Base-by-base conservation (phyloP, 2,113 vertebrate genomes). In the Syrmaticus mikado region DNA sequence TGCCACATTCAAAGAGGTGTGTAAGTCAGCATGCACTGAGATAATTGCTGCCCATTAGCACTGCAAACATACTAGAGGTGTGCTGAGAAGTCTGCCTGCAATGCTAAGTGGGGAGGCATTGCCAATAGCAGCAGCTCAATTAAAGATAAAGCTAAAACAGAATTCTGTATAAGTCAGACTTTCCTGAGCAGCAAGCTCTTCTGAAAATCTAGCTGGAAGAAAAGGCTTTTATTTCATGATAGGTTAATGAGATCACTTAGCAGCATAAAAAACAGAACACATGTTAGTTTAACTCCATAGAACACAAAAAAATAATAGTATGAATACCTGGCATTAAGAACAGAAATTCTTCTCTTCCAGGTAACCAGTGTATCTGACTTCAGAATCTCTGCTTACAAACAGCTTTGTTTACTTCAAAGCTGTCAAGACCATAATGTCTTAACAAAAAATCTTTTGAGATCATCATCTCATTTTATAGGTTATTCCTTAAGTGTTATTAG, bases 371-470 rank as follows among this genome's bases (percentile, higher is more conserved):
- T 74, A 75, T 68, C 79, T 77, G 71, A 52, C n/a, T 79, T 84
- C 46, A 82, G 79, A 83, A 82, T 45, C 45, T 64, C 68, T 84
- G 25, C 34, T 46, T 82, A 48, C 50, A 87, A 92, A 79, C 68
- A 91, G 9, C 27, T 90, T 93, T 86, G 55, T 84, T 94, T 95
- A 92, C n/a, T 85, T 87, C 77, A 72, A 58, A 90, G 68, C 36
- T 83, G 12, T 73, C 61, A 89, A 22, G 40, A 34, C 80, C 85
- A 78, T 60, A 52, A 53, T 18, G 19, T 17, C 66, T 93, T 85
- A 91, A 92, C 90, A 92, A 25, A 92, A 85, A 46, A 19, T 21
- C 65, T 78, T 82, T 75, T 67, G 72, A 77, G 36, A 62, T n/a
- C 74, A 50, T 83, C 20, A 81, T 74, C 58, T 58, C 28, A 17